Evolutionary conservation across 2,113 vertebrate species (phyloP).

Genomic region (Xiphophorus hellerii): DNA sequence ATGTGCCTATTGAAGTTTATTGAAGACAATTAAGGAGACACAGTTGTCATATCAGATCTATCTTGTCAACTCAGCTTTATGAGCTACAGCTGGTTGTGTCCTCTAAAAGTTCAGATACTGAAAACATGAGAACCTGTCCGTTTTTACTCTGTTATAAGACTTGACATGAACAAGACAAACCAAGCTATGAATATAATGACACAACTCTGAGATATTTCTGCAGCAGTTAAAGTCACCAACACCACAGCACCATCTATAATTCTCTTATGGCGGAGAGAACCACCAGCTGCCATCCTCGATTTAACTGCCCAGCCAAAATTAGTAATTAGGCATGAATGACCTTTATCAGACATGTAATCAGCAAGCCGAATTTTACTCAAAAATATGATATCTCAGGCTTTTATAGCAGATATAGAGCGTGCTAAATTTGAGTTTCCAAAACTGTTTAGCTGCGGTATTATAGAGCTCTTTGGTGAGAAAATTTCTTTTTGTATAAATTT

Average conservation of each 20-base stretch:
- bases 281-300: neutral
- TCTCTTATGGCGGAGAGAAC: neutral
- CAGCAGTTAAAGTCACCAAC: neutral
- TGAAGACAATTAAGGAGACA: too few relatives aligned
- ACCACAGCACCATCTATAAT: neutral
- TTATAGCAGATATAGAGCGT: neutral
- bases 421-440: neutral
- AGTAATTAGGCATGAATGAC: conserved; percentile 1
- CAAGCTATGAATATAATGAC: neutral
- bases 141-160: neutral
- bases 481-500: neutral
- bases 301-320: conserved; percentile 4
- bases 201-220: neutral
- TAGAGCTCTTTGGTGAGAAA: neutral
- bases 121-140: neutral
- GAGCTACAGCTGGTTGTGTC: too few relatives aligned
- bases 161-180: neutral
- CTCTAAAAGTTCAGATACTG: neutral
- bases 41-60: too few relatives aligned
- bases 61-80: neutral
- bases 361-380: neutral
- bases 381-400: neutral
- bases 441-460: neutral
- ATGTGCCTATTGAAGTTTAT: too few relatives aligned
- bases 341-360: conserved; percentile 8